phyloP scores from a whole-genome alignment of 2,113 vertebrate species.

The Oncorhynchus gorbuscha region DNA sequence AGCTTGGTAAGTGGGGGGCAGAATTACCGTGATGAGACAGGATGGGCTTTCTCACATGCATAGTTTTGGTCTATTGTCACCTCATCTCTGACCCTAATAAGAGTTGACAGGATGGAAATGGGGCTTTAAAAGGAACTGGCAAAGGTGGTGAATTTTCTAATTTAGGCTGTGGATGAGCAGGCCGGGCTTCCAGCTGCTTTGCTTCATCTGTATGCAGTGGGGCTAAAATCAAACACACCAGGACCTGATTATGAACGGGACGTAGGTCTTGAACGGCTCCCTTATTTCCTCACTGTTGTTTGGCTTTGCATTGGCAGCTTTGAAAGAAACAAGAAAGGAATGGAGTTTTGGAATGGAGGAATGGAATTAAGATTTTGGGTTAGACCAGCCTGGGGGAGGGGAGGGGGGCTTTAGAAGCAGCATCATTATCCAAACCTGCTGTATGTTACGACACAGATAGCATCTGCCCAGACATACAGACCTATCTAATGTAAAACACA shows the following conservation, averaged over 20 bases:
- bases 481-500: conserved; percentile 28
- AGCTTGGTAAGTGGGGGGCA: conserved; percentile 66
- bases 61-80: conserved; percentile 66
- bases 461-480: no score
- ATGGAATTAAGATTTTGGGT: background rate
- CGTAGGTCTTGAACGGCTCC: conserved; percentile 17
- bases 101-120: conserved; percentile 89
- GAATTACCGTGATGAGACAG: conserved; percentile 63
- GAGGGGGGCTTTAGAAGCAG: background rate
- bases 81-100: conserved; percentile 75
- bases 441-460: conserved; percentile 3
- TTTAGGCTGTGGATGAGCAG: conserved; percentile 84
- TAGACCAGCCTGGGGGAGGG: background rate
- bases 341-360: background rate
- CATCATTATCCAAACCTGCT: conserved; percentile 21
- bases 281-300: conserved; percentile 36
- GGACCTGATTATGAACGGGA: conserved; percentile 75
- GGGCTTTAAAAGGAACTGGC: conserved; percentile 82
- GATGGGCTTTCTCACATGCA: conserved; percentile 58
- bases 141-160: conserved; percentile 85
- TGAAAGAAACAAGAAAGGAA: background rate
- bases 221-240: conserved; percentile 80
- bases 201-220: conserved; percentile 80
- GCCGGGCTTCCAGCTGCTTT: conserved; percentile 76
- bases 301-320: background rate